phyloP scores from a whole-genome alignment of 2,797 vertebrate species.

The Anabas testudineus region DNA sequence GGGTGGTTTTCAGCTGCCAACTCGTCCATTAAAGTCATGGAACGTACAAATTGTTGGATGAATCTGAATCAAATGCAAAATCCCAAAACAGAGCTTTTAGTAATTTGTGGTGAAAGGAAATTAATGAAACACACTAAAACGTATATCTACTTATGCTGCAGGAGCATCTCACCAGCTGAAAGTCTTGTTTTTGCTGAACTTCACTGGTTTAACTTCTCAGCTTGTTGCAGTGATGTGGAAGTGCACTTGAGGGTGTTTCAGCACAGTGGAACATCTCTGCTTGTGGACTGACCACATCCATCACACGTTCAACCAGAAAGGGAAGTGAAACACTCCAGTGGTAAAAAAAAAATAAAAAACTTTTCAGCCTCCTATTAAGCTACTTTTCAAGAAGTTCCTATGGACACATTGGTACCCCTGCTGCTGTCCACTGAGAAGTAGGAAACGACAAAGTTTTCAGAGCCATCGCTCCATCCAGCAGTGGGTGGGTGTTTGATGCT shows the following conservation, averaged over 20 bases:
- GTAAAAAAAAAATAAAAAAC: neutral
- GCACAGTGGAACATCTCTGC: too few relatives aligned
- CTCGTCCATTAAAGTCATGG: neutral
- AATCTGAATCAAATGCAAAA: neutral
- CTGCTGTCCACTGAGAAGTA: neutral
- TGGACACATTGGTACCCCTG: neutral
- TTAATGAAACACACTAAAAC: neutral
- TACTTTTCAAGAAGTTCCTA: neutral
- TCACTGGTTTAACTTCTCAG: neutral
- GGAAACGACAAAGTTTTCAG: slow-evolving; percentile 1
- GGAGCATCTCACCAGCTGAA: too few relatives aligned
- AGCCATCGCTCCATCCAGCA: neutral
- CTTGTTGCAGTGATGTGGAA: neutral
- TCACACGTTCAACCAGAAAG: too few relatives aligned
- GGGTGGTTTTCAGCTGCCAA: neutral
- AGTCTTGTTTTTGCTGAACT: neutral
- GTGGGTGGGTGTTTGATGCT: neutral
- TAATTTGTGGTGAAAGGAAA: neutral
- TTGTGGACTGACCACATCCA: too few relatives aligned
- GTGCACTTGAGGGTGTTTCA: too few relatives aligned
- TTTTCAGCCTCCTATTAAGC: neutral
- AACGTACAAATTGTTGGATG: neutral
- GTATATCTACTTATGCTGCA: too few relatives aligned
- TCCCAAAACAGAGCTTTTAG: neutral
- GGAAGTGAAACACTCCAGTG: too few relatives aligned